Conservation (phyloP, 2,888 invertebrate genomes). For the Eugnorisma glareosa region DNA sequence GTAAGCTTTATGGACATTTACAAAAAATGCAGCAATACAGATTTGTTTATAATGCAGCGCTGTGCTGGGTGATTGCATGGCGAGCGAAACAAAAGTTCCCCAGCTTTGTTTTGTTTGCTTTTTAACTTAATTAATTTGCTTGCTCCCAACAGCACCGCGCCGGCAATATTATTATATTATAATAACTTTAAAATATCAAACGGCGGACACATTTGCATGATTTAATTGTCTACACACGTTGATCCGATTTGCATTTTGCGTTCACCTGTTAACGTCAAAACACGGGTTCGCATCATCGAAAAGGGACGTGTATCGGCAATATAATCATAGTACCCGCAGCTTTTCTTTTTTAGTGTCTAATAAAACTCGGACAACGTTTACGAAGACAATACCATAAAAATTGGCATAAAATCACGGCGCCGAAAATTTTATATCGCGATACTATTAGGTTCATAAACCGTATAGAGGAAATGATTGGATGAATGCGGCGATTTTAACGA, state of each 20-base stretch:
- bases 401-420: slow-evolving; percentile 87
- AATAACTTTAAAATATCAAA: slow-evolving; percentile 74
- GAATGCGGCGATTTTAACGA: slow-evolving; percentile 71
- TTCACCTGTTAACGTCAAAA: slow-evolving; percentile 57
- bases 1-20: slow-evolving; percentile 44
- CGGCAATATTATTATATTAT: slow-evolving; percentile 74
- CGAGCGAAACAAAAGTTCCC: slow-evolving; percentile 73
- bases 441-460: slow-evolving; percentile 82
- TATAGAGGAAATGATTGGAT: slow-evolving; percentile 79
- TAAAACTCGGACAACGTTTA: slow-evolving; percentile 88
- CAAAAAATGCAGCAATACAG: slow-evolving; percentile 47
- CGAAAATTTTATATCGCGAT: slow-evolving; percentile 84
- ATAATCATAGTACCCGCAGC: slow-evolving; percentile 73
- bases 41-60: slow-evolving; percentile 65
- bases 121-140: slow-evolving; percentile 81
- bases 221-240: slow-evolving; percentile 62
- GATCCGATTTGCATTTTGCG: slow-evolving; percentile 61
- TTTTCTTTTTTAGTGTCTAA: slow-evolving; percentile 78
- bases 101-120: slow-evolving; percentile 76
- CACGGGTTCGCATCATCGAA: slow-evolving; percentile 42
- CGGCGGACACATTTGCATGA: slow-evolving; percentile 70
- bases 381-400: slow-evolving; percentile 88
- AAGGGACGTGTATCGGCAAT: slow-evolving; percentile 66
- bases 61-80: slow-evolving; percentile 67
- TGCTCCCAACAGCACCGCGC: slow-evolving; percentile 69